A percentile compares a stretch with the other conserved stretches of the same genome.
phyloP scores from a whole-genome alignment of 1,140 invertebrate genomes.

The Hypsibius dujardini region DNA sequence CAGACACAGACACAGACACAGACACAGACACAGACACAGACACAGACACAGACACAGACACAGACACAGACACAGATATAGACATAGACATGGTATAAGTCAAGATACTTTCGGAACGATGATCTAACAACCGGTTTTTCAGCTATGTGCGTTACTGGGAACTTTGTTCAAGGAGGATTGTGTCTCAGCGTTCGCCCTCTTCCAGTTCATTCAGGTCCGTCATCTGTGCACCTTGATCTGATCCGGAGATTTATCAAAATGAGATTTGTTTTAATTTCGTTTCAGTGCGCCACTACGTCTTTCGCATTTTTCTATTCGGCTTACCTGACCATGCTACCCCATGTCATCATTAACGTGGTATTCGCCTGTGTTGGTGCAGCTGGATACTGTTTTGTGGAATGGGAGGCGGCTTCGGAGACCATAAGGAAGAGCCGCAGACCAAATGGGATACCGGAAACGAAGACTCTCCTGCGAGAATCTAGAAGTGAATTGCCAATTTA shows the following conservation, averaged over 20 bases:
- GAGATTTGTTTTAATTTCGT: background rate
- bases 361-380: background rate
- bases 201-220: conserved; percentile 11
- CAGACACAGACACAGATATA: too few species aligned
- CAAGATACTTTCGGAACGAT: background rate
- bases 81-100: too few species aligned
- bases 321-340: background rate
- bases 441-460: background rate
- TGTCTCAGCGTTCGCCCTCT: background rate
- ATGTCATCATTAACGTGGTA: background rate
- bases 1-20: too few species aligned
- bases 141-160: background rate
- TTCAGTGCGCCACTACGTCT: background rate
- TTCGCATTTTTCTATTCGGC: background rate
- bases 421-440: background rate
- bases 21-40: too few species aligned
- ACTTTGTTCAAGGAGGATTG: background rate
- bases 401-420: background rate
- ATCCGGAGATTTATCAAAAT: background rate
- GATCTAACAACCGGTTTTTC: background rate
- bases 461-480: background rate
- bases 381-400: background rate
- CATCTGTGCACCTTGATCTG: background rate
- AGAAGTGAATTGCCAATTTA: background rate
- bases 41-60: too few species aligned